Evolutionary conservation across 2,797 vertebrate species (phyloP), one percentile per base, ranked within the genome.

Genomic region (Alca torda): DNA sequence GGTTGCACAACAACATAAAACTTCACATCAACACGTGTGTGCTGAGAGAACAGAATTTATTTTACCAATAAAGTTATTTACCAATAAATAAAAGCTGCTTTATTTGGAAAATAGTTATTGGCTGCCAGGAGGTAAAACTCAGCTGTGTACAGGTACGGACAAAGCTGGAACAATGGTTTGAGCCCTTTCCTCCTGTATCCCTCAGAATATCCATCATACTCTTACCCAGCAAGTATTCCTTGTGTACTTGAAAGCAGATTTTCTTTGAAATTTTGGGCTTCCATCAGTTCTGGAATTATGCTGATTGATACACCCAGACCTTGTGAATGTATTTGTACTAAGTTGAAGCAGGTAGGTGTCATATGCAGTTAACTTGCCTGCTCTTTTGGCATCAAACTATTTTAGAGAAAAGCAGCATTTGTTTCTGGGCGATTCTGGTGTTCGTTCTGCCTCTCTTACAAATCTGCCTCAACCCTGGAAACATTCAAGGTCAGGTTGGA

Each of bases 61-160:
- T 79, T 84, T 73, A 31, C 11, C 24, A 11, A 17, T 46, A 51
- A 56, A 48, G 45, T 45, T 19, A 45, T 75, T 84, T 73, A 31
- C 10, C 18, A 11, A 19, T 46, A 46, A 56, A 48, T n/a, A 10
- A 13, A 65, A 46, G 15, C 37, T 33, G 35, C 28, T 59, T 54
- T 53, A 28, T 21, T 53, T 48, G 24, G 31, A 45, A 69, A 81
- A 46, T 7, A n/a, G 6, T 51, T 72, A 14, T 1, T 39, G 21
- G 35, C 35, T 72, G 57, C 30, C 16, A 2, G 3, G 25, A 48
- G 35, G 45, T 30, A n/a, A 57, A 87, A 6, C 63, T 51, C 3
- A 0, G 31, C 84, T 11, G 5, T 10, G 23, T 8, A 23, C 2
- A 4, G n/a, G 23, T 7, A 23, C 1, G 2, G 28, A 31, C 24